phyloP scores from a whole-genome alignment of 2,797 vertebrate genomes.

The Cyprinodon diabolis region DNA sequence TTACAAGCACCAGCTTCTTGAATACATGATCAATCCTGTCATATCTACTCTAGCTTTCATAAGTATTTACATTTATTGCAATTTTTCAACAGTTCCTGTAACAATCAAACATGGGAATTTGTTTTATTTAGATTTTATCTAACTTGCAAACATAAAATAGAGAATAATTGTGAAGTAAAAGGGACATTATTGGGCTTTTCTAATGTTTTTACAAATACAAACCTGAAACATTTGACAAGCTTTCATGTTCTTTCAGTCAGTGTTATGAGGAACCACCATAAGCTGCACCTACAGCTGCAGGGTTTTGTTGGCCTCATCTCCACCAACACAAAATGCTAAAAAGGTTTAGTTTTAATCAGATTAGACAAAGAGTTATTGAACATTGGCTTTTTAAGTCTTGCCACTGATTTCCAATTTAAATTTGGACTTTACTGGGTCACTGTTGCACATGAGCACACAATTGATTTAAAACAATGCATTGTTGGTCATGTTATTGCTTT shows the following conservation, averaged over 20 bases:
- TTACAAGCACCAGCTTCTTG: conserved; percentile 29
- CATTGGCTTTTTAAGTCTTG: not conserved
- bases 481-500: not conserved
- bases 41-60: not conserved
- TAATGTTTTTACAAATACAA: not conserved
- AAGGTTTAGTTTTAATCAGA: not conserved
- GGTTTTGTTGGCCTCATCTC: not conserved
- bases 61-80: not conserved
- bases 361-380: not conserved
- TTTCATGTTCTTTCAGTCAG: not conserved
- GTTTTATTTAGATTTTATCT: not conserved
- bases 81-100: not conserved
- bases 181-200: not conserved
- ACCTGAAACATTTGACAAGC: not conserved
- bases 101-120: not conserved
- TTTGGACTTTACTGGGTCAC: not conserved
- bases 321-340: not conserved
- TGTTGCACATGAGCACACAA: not conserved
- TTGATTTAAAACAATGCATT: not conserved
- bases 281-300: not conserved
- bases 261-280: not conserved
- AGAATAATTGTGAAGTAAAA: not conserved
- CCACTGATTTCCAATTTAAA: not conserved
- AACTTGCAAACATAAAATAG: not conserved
- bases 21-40: conserved; percentile 20